Conservation (phyloP, 2,113 vertebrate genomes). For the Solea senegalensis region DNA sequence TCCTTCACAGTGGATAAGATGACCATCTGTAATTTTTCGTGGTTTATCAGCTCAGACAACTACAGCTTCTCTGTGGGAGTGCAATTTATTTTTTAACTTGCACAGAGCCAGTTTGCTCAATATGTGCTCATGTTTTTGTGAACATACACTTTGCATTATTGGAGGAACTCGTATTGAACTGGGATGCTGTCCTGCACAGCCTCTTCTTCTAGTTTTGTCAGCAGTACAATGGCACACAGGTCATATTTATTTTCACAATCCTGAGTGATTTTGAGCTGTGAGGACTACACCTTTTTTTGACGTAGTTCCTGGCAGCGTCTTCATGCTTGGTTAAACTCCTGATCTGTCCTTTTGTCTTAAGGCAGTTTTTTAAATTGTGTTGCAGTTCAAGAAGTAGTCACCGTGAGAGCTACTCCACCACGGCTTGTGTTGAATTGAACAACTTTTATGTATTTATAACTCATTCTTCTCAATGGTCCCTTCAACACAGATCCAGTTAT, state of each 20-base stretch:
- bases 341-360: no score
- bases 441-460: background rate
- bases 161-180: slow-evolving; percentile 10
- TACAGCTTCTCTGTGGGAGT: background rate
- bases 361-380: background rate
- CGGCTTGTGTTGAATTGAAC: background rate
- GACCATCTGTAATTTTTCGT: background rate
- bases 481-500: slow-evolving; percentile 29
- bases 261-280: background rate
- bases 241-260: slow-evolving; percentile 2
- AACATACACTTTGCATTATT: slow-evolving; percentile 1
- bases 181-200: background rate
- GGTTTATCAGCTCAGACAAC: background rate
- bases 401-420: background rate
- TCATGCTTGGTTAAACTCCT: background rate
- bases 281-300: background rate
- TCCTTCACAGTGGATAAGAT: background rate
- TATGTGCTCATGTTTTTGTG: background rate
- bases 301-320: background rate
- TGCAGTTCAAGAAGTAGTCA: background rate
- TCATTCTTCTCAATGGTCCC: background rate
- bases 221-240: background rate
- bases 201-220: no score
- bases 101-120: background rate
- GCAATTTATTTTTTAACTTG: background rate